Evolutionary conservation across 2,113 vertebrate genomes (phyloP).

Genomic region (Myrmecophaga tridactyla): DNA sequence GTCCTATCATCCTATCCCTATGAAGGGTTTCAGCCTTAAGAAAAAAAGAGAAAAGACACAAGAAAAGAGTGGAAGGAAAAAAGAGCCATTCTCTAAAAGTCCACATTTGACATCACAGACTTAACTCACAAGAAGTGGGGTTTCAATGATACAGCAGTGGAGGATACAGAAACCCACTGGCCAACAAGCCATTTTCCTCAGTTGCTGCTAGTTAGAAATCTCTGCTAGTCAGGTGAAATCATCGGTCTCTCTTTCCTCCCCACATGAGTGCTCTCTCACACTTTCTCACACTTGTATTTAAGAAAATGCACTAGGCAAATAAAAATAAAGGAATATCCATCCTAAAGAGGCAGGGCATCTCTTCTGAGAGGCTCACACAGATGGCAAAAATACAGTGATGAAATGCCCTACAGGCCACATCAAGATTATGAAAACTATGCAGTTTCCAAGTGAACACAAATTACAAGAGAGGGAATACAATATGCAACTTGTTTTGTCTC

Average conservation of each 20-base stretch:
- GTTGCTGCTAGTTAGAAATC: background rate
- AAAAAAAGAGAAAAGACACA: slow-evolving; percentile 36
- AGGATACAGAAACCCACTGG: background rate
- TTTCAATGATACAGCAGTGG: slow-evolving; percentile 63
- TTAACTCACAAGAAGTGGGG: slow-evolving; percentile 61
- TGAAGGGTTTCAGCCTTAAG: slow-evolving; percentile 62
- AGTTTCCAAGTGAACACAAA: background rate
- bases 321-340: background rate
- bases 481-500: background rate
- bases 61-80: background rate
- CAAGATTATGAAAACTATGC: background rate
- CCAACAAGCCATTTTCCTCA: fast-evolving
- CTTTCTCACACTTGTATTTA: background rate
- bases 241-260: background rate
- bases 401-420: background rate
- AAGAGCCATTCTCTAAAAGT: slow-evolving; percentile 64
- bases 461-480: background rate
- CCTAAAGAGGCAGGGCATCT: background rate
- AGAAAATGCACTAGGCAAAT: background rate
- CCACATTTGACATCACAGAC: slow-evolving; percentile 64
- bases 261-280: too few species aligned
- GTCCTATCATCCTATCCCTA: background rate
- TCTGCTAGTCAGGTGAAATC: background rate
- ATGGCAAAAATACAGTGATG: background rate
- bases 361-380: background rate